phyloP scores from a whole-genome alignment of 2,113 vertebrate species.

The Poeciliopsis turrubarensis region DNA sequence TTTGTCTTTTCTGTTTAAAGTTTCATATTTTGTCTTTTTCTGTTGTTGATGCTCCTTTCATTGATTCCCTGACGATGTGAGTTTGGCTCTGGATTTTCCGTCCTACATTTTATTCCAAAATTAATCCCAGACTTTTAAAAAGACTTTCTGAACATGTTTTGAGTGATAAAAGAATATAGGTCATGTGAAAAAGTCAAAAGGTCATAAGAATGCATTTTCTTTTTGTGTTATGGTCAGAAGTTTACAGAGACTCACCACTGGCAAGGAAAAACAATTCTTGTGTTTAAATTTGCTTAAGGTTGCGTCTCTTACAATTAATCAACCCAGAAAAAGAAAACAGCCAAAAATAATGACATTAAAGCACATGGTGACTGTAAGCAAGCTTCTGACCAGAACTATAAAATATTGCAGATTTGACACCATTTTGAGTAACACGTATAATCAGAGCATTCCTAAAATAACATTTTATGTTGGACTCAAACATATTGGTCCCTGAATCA shows the following conservation, averaged over 20 bases:
- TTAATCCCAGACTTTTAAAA: background rate
- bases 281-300: no score
- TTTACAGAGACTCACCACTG: no score
- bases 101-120: slow-evolving; percentile 12
- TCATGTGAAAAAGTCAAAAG: background rate
- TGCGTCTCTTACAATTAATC: no score
- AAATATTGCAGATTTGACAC: slow-evolving; percentile 11
- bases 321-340: background rate
- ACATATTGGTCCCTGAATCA: slow-evolving; percentile 32
- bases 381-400: background rate
- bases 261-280: no score
- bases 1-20: background rate
- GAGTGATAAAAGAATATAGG: background rate
- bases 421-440: background rate
- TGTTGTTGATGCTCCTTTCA: slow-evolving; percentile 8
- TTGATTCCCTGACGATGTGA: background rate
- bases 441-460: slow-evolving; percentile 8
- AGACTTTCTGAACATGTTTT: no score
- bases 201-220: slow-evolving; percentile 5
- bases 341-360: background rate
- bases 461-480: slow-evolving; percentile 20
- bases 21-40: background rate
- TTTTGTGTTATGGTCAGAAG: background rate
- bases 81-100: slow-evolving; percentile 10
- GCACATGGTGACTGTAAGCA: background rate